Base-by-base conservation (phyloP, 2,888 invertebrate genomes). In the Drosophila maculinotata region DNA sequence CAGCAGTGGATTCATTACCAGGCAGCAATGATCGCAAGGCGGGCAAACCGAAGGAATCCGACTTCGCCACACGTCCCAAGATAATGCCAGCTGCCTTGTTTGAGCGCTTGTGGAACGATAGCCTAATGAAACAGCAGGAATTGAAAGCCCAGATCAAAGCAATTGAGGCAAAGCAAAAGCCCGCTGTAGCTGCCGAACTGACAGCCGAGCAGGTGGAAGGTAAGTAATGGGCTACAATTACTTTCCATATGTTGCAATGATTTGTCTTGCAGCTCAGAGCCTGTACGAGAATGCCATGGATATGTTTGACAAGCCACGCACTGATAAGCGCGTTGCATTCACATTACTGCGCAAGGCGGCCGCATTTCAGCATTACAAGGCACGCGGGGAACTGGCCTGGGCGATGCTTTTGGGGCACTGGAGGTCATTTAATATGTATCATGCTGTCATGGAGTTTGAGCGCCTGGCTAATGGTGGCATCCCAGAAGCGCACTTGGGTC, bases 401-500 rank as follows among this genome's bases (percentile, higher is more conserved):
- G 96, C 96, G 0, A 94, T 96, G 79, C 91, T 99, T 5, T 95
- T 97, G 81, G 99, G 99, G 0, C 96, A 94, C 87, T 96, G 94
- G 63, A 92, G 96, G 10, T 93, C 94, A 35, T 94, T 97, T 79
- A 95, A 98, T 90, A 92, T 97, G 60, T 92, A 94, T 7, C 94
- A 94, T 54, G 97, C 98, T 0, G 94, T 93, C 80, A 92, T 93
- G 38, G 95, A 95, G 72, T 98, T 99, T 88, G 93, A 95, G 63
- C 94, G 94, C 77, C 92, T 98, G 31, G 95, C 95, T 0, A 94
- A 94, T 7, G 92, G 93, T 30, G 99, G 99, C 0, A 93, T 96
- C 52, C 95, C 97, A 1, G 96, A 96, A 84, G 98, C 97, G 9
- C 98, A 99, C 92, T 95, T 97, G 93, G 97, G 96, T 28, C 92